Base-by-base conservation (phyloP, 2,888 invertebrate genomes). In the Phyto melanocephala region DNA sequence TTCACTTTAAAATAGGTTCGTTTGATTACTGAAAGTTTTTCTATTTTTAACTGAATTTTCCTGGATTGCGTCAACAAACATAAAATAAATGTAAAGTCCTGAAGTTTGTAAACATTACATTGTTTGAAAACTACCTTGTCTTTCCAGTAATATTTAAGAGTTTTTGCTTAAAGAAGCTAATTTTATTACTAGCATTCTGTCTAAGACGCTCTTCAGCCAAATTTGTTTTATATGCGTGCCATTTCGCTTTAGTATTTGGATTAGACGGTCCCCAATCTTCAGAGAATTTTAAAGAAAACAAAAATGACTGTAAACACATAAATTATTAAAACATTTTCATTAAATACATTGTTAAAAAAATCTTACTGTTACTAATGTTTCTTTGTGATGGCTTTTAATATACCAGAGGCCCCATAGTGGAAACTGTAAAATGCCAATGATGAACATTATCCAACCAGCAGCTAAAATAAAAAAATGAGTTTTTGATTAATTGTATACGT, bases 211-310 rank as follows among this genome's bases (percentile, higher is more conserved):
- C 88, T 71, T 89, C 87, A 63, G 92, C 92, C 45, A 92, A 91
- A 56, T 93, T 90, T 0, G 87, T 89, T 76, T 93, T 93, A 87
- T 93, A 94, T n/a, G 92, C 91, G 1, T 88, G 88, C 95, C 95
- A 95, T 82, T 93, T 92, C 33, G 92, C 92, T 37, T 91, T 92
- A 0, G 89, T 91, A 33, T 92, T 90, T 0, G 91, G 89, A 79
- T 93, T 92, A 8, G 91, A 90, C 0, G 95, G 95, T 0, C 95
- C 95, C 95, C 95, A 95, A 17, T 85, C 84, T 5, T 79, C 84
- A 54, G 33, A 86, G n/a, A 87, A 83, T 37, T 5, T 92, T 90
- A 13, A 90, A 87, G 74, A 92, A 56, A 56, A 24, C 6, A 65
- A 24, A 35, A 80, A 71, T 7, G 84, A 65, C 84, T 84, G 37